These are phyloP conservation scores for Napeogenes sylphis DNA, from an alignment of 2,888 invertebrate species.

Conservation along the genomic window DNA sequence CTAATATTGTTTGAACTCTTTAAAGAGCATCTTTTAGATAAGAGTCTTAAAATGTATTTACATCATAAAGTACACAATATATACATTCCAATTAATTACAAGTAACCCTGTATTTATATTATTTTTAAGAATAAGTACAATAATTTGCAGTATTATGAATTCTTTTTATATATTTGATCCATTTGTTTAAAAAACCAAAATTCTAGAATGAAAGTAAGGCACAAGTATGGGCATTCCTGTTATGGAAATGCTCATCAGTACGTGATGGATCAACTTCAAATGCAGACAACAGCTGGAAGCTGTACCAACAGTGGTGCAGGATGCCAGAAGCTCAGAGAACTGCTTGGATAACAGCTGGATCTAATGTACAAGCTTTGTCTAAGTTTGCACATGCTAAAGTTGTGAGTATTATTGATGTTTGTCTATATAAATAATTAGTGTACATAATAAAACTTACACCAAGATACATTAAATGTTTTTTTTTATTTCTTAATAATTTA, in stretches of 20 bases:
- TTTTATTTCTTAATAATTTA: not conserved
- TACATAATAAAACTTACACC: not conserved
- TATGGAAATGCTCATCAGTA: constrained; percentile 83
- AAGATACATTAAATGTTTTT: not conserved
- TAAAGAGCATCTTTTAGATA: constrained; percentile 5
- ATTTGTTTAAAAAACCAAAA: constrained; percentile 2
- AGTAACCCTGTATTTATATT: too few species aligned
- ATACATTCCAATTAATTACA: too few species aligned
- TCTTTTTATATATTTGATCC: not conserved
- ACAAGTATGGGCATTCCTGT: constrained; percentile 89
- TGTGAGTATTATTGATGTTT: constrained; percentile 57
- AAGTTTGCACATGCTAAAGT: constrained; percentile 83
- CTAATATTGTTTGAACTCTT: constrained; percentile 11
- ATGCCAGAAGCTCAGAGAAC: constrained; percentile 85
- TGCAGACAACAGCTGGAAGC: constrained; percentile 84
- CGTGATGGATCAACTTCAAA: constrained; percentile 68
- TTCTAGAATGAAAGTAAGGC: constrained; percentile 85
- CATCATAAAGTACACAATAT: too few species aligned
- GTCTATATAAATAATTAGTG: not conserved
- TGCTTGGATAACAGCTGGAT: constrained; percentile 88
- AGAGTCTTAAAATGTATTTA: not conserved
- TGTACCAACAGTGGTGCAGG: constrained; percentile 91
- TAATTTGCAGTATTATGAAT: not conserved
- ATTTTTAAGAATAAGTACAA: too few species aligned
- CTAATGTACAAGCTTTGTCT: constrained; percentile 84